Conservation (phyloP, 2,888 invertebrate species). For the Piscicola geometra region DNA sequence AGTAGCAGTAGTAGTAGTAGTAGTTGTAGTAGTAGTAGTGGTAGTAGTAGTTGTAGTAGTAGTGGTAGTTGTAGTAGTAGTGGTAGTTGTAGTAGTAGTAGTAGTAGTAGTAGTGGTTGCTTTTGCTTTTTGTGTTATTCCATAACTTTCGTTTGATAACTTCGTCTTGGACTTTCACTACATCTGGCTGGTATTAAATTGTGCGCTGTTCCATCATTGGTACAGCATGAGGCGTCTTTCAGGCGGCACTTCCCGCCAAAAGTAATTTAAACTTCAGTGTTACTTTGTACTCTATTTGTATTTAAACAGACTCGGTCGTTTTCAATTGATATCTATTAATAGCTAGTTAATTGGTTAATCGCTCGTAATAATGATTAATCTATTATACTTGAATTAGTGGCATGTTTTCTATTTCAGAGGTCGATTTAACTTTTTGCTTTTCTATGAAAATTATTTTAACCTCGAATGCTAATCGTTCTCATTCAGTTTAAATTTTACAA, state of each 20-base stretch:
- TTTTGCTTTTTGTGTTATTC: neutral
- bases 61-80: too few species aligned
- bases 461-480: neutral
- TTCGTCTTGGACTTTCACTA: neutral
- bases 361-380: neutral
- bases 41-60: too few species aligned
- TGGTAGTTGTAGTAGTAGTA: too few species aligned
- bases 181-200: neutral
- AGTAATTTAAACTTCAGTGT: too few species aligned
- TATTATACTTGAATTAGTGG: conserved; percentile 1
- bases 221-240: neutral
- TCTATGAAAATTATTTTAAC: conserved; percentile 1
- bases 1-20: too few species aligned
- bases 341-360: neutral
- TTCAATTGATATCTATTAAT: neutral
- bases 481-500: neutral
- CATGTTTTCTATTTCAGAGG: neutral
- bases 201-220: neutral
- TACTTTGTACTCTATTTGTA: neutral
- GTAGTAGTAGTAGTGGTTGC: too few species aligned
- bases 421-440: neutral
- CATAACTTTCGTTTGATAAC: neutral
- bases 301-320: neutral
- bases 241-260: too few species aligned
- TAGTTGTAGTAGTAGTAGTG: too few species aligned